Evolutionary conservation across 2,797 vertebrate species (phyloP).

Genomic region (Clarias fuscus): DNA sequence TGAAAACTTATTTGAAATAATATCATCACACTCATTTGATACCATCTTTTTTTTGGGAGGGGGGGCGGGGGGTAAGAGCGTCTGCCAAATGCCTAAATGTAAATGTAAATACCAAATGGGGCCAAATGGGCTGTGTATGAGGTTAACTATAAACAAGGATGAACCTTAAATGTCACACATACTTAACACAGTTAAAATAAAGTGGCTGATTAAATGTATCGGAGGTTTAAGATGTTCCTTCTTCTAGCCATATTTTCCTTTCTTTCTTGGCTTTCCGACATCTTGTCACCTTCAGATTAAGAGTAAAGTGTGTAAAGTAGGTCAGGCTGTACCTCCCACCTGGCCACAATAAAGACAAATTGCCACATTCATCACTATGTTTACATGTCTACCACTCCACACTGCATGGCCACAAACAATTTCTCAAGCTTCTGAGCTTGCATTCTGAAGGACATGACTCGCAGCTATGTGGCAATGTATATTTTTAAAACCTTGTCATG

Average conservation of each 20-base stretch:
- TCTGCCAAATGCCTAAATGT: too few relatives aligned
- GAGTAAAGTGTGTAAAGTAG: conserved; percentile 66
- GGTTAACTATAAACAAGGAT: background rate
- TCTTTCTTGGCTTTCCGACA: conserved; percentile 45
- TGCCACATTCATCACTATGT: conserved; percentile 71
- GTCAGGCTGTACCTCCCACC: conserved; percentile 63
- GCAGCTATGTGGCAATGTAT: background rate
- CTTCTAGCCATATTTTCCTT: conserved; percentile 5
- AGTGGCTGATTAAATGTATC: conserved; percentile 53
- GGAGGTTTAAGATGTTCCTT: conserved; percentile 42
- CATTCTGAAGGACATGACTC: conserved; percentile 35
- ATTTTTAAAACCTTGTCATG: background rate
- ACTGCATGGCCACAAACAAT: conserved; percentile 61
- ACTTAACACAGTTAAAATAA: conserved; percentile 8
- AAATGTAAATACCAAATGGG: too few relatives aligned
- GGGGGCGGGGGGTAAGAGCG: too few relatives aligned
- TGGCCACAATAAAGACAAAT: conserved; percentile 59
- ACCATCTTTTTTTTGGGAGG: too few relatives aligned
- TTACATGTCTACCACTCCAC: conserved; percentile 66
- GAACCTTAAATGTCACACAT: background rate
- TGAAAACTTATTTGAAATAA: background rate
- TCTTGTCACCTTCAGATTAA: conserved; percentile 66
- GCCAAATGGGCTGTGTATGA: background rate
- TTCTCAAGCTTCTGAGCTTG: conserved; percentile 47
- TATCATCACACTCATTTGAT: too few relatives aligned